Evolutionary conservation across 2,797 vertebrate species (phyloP).

Genomic region (Pipistrellus pygmaeus): DNA sequence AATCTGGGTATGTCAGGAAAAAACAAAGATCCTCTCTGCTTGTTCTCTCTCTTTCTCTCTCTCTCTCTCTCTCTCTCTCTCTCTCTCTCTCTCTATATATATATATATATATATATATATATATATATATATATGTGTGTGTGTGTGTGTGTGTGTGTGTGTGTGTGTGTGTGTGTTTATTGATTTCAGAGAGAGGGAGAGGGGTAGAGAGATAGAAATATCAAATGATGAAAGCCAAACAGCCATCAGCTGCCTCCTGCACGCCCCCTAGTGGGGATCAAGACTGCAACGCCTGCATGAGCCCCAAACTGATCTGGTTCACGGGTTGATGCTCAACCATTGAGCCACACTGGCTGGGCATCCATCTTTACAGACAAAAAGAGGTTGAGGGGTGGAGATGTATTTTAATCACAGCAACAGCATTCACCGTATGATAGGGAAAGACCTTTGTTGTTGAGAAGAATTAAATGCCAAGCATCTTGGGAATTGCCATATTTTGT

Average conservation of each 20-base stretch:
- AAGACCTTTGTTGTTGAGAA: background rate
- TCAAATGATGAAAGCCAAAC: no score
- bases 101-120: background rate
- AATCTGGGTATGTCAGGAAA: background rate
- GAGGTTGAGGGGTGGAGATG: accelerated
- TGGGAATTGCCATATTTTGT: background rate
- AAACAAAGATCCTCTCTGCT: background rate
- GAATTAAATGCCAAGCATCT: slow-evolving; percentile 16
- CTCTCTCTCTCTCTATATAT: background rate
- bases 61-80: no score
- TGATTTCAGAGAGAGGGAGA: no score
- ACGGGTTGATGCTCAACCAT: no score
- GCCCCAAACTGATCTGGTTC: no score
- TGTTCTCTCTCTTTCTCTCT: background rate
- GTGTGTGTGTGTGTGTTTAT: no score
- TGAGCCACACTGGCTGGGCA: no score
- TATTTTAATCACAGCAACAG: background rate
- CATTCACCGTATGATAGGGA: background rate
- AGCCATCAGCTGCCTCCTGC: no score
- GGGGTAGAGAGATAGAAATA: no score
- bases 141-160: no score
- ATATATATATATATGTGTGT: background rate
- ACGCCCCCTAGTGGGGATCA: no score
- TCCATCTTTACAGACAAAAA: background rate
- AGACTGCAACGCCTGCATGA: no score